Evolutionary conservation across 1,140 invertebrate species (phyloP).

Genomic region (Drosophila subobscura): DNA sequence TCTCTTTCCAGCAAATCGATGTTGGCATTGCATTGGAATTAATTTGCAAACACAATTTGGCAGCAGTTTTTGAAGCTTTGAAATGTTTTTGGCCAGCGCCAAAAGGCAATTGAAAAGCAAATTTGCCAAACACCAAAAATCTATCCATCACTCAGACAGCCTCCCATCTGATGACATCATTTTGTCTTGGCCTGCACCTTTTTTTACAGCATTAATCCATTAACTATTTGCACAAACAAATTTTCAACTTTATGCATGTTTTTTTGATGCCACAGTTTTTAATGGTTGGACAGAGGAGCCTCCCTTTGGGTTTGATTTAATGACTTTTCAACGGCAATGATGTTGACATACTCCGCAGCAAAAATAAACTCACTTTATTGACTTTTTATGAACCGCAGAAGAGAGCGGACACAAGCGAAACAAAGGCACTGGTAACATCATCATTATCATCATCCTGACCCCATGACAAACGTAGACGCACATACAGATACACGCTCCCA

Average conservation of each 20-base stretch:
- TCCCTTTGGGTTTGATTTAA: constrained; percentile 56
- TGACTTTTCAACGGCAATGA: constrained; percentile 74
- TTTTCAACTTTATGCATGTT: constrained; percentile 9
- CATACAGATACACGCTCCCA: constrained; percentile 43
- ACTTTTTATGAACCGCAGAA: constrained; percentile 78
- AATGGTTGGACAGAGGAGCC: neutral
- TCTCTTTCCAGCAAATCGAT: constrained; percentile 47
- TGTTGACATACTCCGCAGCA: constrained; percentile 62
- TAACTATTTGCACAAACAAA: neutral
- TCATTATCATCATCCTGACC: constrained; percentile 25
- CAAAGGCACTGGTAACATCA: constrained; percentile 50
- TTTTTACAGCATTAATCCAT: constrained; percentile 4
- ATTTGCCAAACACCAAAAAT: neutral
- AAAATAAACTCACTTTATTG: constrained; percentile 75
- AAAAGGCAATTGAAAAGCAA: constrained; percentile 36
- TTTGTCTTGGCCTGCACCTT: neutral
- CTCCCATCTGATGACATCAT: constrained; percentile 2
- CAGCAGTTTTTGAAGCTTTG: constrained; percentile 18
- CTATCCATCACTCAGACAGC: neutral
- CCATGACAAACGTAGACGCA: constrained; percentile 10
- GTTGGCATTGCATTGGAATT: constrained; percentile 60
- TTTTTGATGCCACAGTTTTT: constrained; percentile 8
- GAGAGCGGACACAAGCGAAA: constrained; percentile 34
- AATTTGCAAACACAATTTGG: constrained; percentile 69
- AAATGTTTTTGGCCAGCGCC: constrained; percentile 36